phyloP scores from a whole-genome alignment of 2,797 vertebrate species.

The Australoheros facetus region DNA sequence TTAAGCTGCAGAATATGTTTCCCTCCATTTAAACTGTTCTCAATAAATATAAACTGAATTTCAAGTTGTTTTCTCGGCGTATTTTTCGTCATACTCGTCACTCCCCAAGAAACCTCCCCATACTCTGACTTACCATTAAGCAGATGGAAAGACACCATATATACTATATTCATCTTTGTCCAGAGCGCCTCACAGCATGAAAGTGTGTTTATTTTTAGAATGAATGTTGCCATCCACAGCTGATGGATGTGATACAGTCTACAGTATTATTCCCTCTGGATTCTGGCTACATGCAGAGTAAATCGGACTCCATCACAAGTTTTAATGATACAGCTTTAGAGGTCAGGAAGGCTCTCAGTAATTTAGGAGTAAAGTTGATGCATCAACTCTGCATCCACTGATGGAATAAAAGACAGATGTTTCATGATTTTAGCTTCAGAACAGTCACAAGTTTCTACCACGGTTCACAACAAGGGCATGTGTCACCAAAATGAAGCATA shows the following conservation, averaged over 20 bases:
- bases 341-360: neutral
- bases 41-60: neutral
- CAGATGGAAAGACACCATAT: constrained; percentile 20
- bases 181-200: neutral
- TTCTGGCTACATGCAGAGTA: neutral
- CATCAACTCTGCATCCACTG: neutral
- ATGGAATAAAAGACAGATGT: constrained; percentile 14
- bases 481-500: constrained; percentile 64
- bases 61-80: neutral
- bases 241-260: neutral
- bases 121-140: constrained; percentile 13
- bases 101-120: neutral
- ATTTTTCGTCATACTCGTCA: neutral
- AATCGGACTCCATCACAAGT: neutral
- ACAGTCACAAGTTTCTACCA: constrained; percentile 13
- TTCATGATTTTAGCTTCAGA: constrained; percentile 1
- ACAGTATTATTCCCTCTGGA: neutral
- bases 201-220: constrained; percentile 11
- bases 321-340: constrained; percentile 9
- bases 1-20: neutral
- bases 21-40: neutral
- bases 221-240: neutral
- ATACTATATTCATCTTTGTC: constrained; percentile 11
- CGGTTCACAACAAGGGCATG: constrained; percentile 63
- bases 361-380: neutral